Percentiles rank a stretch among this genome's conserved stretches.
phyloP scores from a whole-genome alignment of 2,113 vertebrate species.

The Hydrochoerus hydrochaeris region DNA sequence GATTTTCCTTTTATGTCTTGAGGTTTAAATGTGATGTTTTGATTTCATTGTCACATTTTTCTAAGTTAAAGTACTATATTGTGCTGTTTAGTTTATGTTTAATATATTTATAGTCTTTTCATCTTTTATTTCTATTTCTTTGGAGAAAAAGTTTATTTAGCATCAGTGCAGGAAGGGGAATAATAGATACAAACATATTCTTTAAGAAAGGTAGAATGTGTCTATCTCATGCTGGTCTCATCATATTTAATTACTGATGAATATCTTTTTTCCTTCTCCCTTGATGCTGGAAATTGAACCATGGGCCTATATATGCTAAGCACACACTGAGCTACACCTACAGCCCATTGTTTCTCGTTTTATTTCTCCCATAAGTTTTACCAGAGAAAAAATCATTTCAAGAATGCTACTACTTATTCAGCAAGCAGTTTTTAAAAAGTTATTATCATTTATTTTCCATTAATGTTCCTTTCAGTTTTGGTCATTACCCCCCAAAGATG shows the following conservation, averaged over 20 bases:
- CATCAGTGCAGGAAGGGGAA: not conserved
- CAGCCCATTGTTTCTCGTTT: not conserved
- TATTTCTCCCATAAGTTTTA: constrained; percentile 22
- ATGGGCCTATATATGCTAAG: not conserved
- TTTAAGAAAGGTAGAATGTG: not conserved
- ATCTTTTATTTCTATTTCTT: not conserved
- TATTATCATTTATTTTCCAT: not conserved
- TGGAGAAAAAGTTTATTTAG: not conserved
- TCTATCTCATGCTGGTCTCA: not conserved
- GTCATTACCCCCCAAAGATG: not conserved
- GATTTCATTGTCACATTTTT: not conserved
- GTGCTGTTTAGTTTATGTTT: not conserved
- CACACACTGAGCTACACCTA: not conserved
- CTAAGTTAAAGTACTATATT: not conserved
- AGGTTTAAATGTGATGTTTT: not conserved
- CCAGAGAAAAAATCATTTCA: not conserved
- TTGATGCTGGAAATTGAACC: not conserved
- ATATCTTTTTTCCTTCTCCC: not conserved
- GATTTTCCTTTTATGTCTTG: not conserved
- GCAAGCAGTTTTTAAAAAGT: constrained; percentile 38
- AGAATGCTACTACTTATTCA: not conserved
- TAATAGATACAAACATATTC: not conserved
- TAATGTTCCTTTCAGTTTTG: not conserved
- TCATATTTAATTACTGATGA: not conserved
- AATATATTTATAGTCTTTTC: not conserved